Percentiles rank a stretch among this genome's conserved stretches.
Conservation (phyloP, 92 coral and sea anemone species). For the Porites evermanni region DNA sequence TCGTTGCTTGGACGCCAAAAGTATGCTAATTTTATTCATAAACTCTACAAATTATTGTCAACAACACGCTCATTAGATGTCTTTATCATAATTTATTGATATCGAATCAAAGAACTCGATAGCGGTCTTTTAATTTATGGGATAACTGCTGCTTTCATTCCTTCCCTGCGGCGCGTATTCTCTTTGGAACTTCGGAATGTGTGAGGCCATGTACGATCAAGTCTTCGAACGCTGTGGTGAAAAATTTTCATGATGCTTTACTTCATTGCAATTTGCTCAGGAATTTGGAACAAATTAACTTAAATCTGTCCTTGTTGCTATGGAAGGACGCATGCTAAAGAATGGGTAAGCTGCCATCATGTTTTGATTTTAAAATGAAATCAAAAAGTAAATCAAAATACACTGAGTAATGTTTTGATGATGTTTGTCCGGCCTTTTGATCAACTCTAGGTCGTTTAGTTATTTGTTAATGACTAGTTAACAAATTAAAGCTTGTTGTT, state of each 20-base stretch:
- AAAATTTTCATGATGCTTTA: neutral
- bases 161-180: neutral
- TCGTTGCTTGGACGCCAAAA: slow-evolving; percentile 41
- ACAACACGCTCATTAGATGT: slow-evolving; percentile 18
- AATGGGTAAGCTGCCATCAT: slow-evolving; percentile 23
- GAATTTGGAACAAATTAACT: slow-evolving; percentile 20
- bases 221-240: neutral
- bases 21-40: slow-evolving; percentile 4
- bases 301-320: slow-evolving; percentile 6
- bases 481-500: slow-evolving; percentile 16
- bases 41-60: slow-evolving; percentile 8
- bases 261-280: slow-evolving; percentile 3
- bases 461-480: neutral
- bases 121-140: neutral
- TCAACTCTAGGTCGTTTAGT: neutral
- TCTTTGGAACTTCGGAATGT: slow-evolving; percentile 6
- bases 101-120: neutral
- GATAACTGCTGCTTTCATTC: neutral
- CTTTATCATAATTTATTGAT: slow-evolving; percentile 25
- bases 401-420: too few relatives aligned
- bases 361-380: neutral
- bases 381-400: neutral
- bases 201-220: neutral
- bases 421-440: neutral
- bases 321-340: slow-evolving; percentile 15